phyloP scores from a whole-genome alignment of 2,888 invertebrate species.

The Poecilobothrus nobilitatus region DNA sequence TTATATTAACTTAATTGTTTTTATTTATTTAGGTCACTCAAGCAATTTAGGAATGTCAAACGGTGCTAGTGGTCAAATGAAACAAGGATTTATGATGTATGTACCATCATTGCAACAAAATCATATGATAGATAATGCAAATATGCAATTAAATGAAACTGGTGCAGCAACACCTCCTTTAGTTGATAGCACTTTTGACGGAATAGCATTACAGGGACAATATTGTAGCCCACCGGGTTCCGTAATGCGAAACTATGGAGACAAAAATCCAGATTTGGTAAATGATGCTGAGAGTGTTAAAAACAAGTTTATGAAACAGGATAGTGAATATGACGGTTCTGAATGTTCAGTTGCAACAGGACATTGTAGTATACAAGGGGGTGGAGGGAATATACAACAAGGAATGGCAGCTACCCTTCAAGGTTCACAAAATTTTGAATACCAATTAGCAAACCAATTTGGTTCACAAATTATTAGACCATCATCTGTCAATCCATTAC shows the following conservation, averaged over 20 bases:
- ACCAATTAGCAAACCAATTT: slow-evolving; percentile 46
- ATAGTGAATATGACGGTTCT: slow-evolving; percentile 40
- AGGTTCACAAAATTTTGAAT: slow-evolving; percentile 7
- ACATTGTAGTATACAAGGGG: slow-evolving; percentile 30
- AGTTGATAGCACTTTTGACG: background rate
- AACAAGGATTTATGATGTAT: slow-evolving; percentile 41
- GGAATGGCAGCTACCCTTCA: slow-evolving; percentile 16
- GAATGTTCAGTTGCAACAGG: slow-evolving; percentile 33
- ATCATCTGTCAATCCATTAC: slow-evolving; percentile 35
- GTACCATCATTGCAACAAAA: slow-evolving; percentile 31
- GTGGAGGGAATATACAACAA: slow-evolving; percentile 20
- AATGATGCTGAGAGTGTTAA: slow-evolving; percentile 59
- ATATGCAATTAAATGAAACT: slow-evolving; percentile 24
- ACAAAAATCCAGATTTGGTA: slow-evolving; percentile 72
- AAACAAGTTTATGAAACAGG: slow-evolving; percentile 43
- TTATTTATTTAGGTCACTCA: slow-evolving; percentile 18
- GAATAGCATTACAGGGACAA: background rate
- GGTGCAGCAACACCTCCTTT: slow-evolving; percentile 23
- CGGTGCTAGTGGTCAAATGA: slow-evolving; percentile 36
- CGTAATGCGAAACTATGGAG: slow-evolving; percentile 46
- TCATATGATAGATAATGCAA: slow-evolving; percentile 28
- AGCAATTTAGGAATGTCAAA: slow-evolving; percentile 27
- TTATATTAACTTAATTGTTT: background rate
- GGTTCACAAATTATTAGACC: slow-evolving; percentile 46
- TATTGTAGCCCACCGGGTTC: slow-evolving; percentile 50